These are phyloP conservation scores for Phengaris alcon DNA, from an alignment of 2,888 invertebrate species.

Conservation along the genomic window DNA sequence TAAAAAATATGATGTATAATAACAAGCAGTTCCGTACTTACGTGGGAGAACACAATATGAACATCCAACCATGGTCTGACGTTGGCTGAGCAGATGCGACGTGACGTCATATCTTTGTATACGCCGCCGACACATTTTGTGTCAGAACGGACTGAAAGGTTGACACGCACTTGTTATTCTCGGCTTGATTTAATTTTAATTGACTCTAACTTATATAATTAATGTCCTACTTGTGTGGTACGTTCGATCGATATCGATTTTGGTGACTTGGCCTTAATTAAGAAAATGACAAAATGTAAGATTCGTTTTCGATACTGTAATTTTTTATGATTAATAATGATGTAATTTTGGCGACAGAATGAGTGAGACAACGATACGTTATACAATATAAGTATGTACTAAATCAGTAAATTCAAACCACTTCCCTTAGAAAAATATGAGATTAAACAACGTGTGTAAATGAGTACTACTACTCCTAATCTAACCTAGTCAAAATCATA, in stretches of 20 bases:
- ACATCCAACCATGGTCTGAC: background rate
- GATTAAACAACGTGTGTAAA: no score
- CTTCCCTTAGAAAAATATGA: no score
- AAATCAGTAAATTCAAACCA: no score
- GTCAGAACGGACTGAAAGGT: background rate
- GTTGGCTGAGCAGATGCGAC: background rate
- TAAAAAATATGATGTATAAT: background rate
- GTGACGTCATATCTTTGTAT: background rate
- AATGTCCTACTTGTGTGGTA: slow-evolving; percentile 13
- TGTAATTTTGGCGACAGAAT: background rate
- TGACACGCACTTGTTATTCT: background rate
- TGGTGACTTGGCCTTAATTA: slow-evolving; percentile 11
- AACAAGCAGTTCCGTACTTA: background rate
- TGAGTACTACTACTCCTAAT: no score
- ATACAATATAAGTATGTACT: no score
- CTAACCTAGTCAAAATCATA: no score
- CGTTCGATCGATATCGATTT: background rate
- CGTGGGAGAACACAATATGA: background rate
- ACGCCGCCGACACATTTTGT: slow-evolving; percentile 6
- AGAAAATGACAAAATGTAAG: background rate
- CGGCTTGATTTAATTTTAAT: slow-evolving; percentile 5
- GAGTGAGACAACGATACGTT: background rate
- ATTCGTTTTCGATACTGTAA: slow-evolving; percentile 7
- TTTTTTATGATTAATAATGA: background rate
- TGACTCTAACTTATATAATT: slow-evolving; percentile 1